Evolutionary conservation across 2,113 vertebrate species (phyloP), one percentile per base, ranked within the genome.

Genomic region (Nothobranchius furzeri): DNA sequence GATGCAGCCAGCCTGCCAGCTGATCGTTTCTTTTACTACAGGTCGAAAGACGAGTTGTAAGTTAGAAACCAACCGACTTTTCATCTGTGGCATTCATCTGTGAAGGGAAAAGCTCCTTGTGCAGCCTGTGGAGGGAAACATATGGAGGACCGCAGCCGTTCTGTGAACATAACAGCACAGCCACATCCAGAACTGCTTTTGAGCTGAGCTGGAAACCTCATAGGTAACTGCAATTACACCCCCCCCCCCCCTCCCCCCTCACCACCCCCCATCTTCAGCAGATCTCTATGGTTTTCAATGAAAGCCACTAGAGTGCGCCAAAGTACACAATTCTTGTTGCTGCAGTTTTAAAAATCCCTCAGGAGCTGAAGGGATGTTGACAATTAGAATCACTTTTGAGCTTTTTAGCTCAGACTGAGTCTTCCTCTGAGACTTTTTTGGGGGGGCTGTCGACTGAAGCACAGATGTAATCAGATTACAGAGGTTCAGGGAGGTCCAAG

Each of bases 221-320:
- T 80, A 81, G 78, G 83, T 79, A 20, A 81, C 30, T 30, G 30
- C 30, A 30, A 30, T 30, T 3, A 30, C 84, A 79, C 3, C 47
- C 24, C 24, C 10, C 15, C 9, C 85, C 70, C 72, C 84, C 81
- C 2, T 14, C 24, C 24, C 10, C 15, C 9, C n/a, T n/a, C n/a
- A n/a, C n/a, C n/a, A n/a, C n/a, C n/a, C 85, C 70, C 72, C 75
- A 7, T 40, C 37, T 8, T 73, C 78, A 30, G n/a, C 7, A 0
- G 1, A 54, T 73, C 67, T 64, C 78, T 30, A n/a, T 61, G 74
- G 73, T 64, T 71, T 58, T 55, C 76, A 77, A 12, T n/a, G n/a
- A 63, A 65, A 60, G 54, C 83, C 88, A 88, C 87, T 78, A 87
- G 85, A 81, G 87, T 54, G 88, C 88, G 82, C 86, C 88, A 91